Percentiles rank a stretch among this genome's conserved stretches.
Evolutionary conservation across 2,888 invertebrate species (phyloP).

Genomic region (Sinelater perroti): DNA sequence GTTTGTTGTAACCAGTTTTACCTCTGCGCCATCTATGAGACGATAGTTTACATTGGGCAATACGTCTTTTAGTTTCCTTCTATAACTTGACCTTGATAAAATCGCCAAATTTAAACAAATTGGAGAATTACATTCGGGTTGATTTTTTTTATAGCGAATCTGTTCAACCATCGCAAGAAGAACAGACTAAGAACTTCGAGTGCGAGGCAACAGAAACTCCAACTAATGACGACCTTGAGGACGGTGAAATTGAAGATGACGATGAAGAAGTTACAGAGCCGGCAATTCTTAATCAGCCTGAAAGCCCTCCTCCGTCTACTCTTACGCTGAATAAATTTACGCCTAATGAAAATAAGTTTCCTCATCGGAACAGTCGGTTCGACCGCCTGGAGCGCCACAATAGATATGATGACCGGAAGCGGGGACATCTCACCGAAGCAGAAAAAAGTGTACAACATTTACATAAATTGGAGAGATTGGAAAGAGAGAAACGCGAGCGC

Average conservation of each 20-base stretch:
- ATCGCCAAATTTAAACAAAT: too few relatives aligned
- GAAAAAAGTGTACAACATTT: constrained; percentile 59
- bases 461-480: constrained; percentile 57
- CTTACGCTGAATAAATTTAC: constrained; percentile 2
- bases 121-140: too few relatives aligned
- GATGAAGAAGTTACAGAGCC: constrained; percentile 61
- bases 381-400: constrained; percentile 40
- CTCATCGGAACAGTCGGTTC: constrained; percentile 27
- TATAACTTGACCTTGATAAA: too few relatives aligned
- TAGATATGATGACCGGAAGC: constrained; percentile 50
- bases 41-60: too few relatives aligned
- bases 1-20: too few relatives aligned
- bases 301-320: not conserved
- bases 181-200: constrained; percentile 8
- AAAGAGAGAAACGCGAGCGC: constrained; percentile 53
- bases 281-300: not conserved
- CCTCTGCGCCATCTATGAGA: too few relatives aligned
- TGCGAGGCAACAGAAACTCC: not conserved
- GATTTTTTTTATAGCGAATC: constrained; percentile 1
- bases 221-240: constrained; percentile 76
- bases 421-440: constrained; percentile 59
- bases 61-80: too few relatives aligned
- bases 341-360: constrained; percentile 10
- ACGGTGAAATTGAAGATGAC: constrained; percentile 84
- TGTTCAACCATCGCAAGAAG: constrained; percentile 8